These are phyloP conservation scores for Fringilla coelebs DNA, from an alignment of 2,797 vertebrate genomes.

Conservation along the genomic window DNA sequence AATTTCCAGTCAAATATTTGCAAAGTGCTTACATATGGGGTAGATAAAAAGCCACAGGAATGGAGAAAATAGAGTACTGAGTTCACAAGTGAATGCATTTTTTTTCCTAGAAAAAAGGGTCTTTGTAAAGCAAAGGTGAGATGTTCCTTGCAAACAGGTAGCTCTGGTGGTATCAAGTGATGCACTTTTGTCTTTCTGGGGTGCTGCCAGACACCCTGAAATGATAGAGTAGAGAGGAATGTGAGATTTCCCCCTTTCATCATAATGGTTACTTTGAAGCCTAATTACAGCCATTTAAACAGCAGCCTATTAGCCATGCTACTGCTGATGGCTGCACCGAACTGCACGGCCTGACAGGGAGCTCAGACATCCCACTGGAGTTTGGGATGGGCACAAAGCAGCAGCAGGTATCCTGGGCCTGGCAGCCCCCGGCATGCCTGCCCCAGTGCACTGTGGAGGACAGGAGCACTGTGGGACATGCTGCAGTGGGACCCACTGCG, in stretches of 20 bases:
- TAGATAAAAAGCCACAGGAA: conserved; percentile 38
- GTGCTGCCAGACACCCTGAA: conserved; percentile 42
- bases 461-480: rapidly evolving
- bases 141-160: neutral
- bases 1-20: conserved; percentile 52
- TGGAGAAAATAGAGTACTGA: neutral
- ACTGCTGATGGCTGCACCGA: neutral
- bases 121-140: neutral
- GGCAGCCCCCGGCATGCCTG: neutral
- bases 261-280: conserved; percentile 62
- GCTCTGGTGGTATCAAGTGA: neutral
- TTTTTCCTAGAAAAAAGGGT: neutral
- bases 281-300: conserved; percentile 49
- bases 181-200: conserved; percentile 11
- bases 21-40: neutral
- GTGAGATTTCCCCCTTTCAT: conserved; percentile 53
- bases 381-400: neutral
- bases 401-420: neutral
- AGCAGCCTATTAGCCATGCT: conserved; percentile 6
- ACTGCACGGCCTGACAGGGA: neutral
- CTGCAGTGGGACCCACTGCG: rapidly evolving
- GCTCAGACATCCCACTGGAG: neutral
- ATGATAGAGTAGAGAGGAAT: conserved; percentile 53
- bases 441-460: no score
- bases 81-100: neutral